phyloP scores from a whole-genome alignment of 35 echinoderm and acorn worm genomes.

The Chiridota heheva region DNA sequence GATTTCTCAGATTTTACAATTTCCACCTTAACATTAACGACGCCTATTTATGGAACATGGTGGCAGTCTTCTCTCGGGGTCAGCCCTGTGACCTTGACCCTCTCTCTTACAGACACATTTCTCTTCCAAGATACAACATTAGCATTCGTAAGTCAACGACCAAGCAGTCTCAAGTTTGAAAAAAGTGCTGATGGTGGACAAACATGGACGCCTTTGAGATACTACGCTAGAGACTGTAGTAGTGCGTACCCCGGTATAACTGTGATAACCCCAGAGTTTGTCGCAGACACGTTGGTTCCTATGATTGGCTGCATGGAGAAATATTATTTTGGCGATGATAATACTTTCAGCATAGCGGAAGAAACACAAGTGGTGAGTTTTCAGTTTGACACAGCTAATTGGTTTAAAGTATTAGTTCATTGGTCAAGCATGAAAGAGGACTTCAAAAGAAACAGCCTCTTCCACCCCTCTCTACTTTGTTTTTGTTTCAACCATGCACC shows the following conservation, averaged over 20 bases:
- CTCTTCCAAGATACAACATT: constrained; percentile 52
- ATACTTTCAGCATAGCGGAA: constrained; percentile 19
- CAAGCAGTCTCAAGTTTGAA: constrained; percentile 51
- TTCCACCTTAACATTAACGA: not conserved
- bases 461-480: too few relatives aligned
- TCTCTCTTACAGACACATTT: constrained; percentile 48
- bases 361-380: constrained; percentile 66
- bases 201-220: constrained; percentile 43
- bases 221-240: constrained; percentile 53
- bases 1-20: constrained; percentile 19
- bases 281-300: not conserved
- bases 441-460: too few relatives aligned
- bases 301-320: constrained; percentile 26
- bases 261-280: too few relatives aligned
- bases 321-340: constrained; percentile 55
- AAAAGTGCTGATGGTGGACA: constrained; percentile 36
- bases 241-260: constrained; percentile 36
- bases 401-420: not conserved
- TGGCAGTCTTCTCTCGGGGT: constrained; percentile 72
- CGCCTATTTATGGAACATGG: constrained; percentile 53
- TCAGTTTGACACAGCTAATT: not conserved
- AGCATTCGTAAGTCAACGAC: constrained; percentile 55
- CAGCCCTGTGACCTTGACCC: constrained; percentile 7
- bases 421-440: too few relatives aligned
- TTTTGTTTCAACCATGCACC: too few relatives aligned